These are phyloP conservation scores for Akabosia matsudoensis DNA, from an alignment of 1,140 invertebrate species.

Conservation along the genomic window DNA sequence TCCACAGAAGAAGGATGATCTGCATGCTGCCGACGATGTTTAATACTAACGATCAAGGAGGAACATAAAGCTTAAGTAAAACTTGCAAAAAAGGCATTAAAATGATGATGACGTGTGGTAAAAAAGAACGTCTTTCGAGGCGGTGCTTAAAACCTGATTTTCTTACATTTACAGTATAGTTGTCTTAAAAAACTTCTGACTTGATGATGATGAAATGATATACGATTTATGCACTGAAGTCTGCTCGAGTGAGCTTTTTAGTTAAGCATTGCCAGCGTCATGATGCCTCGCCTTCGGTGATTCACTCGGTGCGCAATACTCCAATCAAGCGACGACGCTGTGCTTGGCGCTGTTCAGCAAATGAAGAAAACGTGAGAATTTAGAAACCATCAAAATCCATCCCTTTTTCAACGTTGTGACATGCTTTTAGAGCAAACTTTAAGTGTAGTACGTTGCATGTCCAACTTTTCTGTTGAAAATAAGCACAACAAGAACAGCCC, in stretches of 20 bases:
- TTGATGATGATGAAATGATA: background rate
- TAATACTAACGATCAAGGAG: background rate
- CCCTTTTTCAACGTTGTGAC: background rate
- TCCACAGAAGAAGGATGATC: background rate
- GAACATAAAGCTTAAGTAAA: background rate
- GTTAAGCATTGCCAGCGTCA: background rate
- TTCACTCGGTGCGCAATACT: slow-evolving; percentile 14
- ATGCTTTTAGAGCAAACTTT: background rate
- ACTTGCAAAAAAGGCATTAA: background rate
- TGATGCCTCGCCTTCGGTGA: slow-evolving; percentile 9
- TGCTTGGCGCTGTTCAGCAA: background rate
- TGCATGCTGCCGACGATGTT: background rate
- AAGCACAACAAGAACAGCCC: too few relatives aligned
- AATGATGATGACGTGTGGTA: background rate
- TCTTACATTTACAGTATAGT: background rate
- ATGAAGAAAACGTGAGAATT: background rate
- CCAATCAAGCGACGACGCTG: slow-evolving; percentile 14
- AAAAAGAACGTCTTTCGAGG: slow-evolving; percentile 2
- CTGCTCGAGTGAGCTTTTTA: background rate
- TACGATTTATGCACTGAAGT: background rate
- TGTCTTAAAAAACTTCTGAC: background rate
- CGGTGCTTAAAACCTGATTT: slow-evolving; percentile 22
- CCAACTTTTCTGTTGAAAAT: too few relatives aligned
- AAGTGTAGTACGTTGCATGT: too few relatives aligned
- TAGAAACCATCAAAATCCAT: background rate